Evolutionary conservation across 1,140 invertebrate genomes (phyloP).

Genomic region (Calliopsis andreniformis): DNA sequence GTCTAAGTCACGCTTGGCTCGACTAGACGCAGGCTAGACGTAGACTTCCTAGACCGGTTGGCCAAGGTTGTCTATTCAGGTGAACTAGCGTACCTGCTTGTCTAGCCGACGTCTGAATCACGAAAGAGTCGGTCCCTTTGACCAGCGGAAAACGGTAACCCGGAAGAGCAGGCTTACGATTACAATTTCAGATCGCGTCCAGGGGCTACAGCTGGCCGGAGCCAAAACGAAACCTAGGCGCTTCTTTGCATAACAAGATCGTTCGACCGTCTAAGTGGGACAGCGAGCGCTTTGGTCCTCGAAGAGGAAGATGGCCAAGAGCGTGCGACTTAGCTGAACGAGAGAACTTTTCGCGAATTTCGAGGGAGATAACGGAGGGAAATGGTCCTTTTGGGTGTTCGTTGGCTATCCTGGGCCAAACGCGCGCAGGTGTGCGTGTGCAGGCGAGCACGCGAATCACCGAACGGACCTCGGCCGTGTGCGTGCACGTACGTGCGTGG

Average conservation of each 20-base stretch:
- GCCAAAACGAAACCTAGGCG: constrained; percentile 30
- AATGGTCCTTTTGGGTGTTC: neutral
- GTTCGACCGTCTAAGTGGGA: constrained; percentile 23
- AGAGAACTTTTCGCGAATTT: neutral
- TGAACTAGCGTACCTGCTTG: neutral
- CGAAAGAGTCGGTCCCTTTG: neutral
- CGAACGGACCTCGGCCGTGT: constrained; percentile 12
- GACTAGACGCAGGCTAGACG: constrained; percentile 57
- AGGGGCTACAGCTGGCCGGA: constrained; percentile 26
- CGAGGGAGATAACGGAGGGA: neutral
- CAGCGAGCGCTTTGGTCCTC: constrained; percentile 8
- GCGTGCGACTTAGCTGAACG: neutral
- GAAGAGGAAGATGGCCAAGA: neutral
- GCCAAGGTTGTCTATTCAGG: constrained; percentile 33
- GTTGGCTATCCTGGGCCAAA: constrained; percentile 1
- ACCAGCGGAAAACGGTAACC: constrained; percentile 28
- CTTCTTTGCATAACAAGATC: constrained; percentile 56
- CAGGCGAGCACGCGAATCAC: constrained; percentile 31
- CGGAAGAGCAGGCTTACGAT: constrained; percentile 15
- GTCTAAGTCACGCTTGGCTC: constrained; percentile 25
- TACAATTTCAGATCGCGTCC: constrained; percentile 50
- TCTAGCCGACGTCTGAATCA: constrained; percentile 22
- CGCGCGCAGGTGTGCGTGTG: constrained; percentile 50
- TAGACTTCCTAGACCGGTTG: constrained; percentile 14
- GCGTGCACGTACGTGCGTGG: constrained; percentile 50